Evolutionary conservation across 2,797 vertebrate species (phyloP), one percentile per base, ranked within the genome.

Genomic region (Atherinosoma microstoma): DNA sequence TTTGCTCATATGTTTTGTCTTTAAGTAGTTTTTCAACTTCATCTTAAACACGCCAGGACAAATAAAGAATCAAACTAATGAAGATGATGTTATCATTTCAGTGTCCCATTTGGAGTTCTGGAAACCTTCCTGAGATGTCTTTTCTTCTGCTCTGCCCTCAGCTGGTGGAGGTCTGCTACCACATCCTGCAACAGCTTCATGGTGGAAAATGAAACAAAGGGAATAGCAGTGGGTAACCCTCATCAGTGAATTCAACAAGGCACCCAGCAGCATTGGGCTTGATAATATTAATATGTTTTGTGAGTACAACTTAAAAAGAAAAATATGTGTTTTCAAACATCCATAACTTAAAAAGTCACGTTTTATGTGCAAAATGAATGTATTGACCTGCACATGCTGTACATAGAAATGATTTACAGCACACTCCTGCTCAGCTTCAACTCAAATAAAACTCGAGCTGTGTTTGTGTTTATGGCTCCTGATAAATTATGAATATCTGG

Each of bases 81-180:
- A 15, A 56, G 5, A 53, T 13, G 4, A 53, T 7, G 1, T 40
- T 35, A 22, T 45, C 3, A 56, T 75, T 36, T 64, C n/a, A 59
- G 2, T 9, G 24, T 61, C 45, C 22, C 29, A 29, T 54, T 73
- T 51, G 24, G 47, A 40, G 12, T 9, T 51, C 22, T 27, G 5
- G 16, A 18, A 18, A 3, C 12, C 15, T 51, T 0, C 7, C 10
- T 15, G 36, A 70, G 12, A 64, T 83, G 29, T 60, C 73, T 73
- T 76, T 76, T 47, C 35, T 75, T 47, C 49, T 77, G 60, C 40
- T 70, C 76, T 87, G 82, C 84, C 83, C 82, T 85, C 88, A 60
- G 67, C 79, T 89, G 88, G 84, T 53, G 49, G 54, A 77, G 3
- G 1, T 30, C 38, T 60, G 79, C 60, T 47, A 76, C 27, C 24